Evolutionary conservation across 2,797 vertebrate species (phyloP), one percentile per base, ranked within the genome.

Genomic region (Acomys russatus): DNA sequence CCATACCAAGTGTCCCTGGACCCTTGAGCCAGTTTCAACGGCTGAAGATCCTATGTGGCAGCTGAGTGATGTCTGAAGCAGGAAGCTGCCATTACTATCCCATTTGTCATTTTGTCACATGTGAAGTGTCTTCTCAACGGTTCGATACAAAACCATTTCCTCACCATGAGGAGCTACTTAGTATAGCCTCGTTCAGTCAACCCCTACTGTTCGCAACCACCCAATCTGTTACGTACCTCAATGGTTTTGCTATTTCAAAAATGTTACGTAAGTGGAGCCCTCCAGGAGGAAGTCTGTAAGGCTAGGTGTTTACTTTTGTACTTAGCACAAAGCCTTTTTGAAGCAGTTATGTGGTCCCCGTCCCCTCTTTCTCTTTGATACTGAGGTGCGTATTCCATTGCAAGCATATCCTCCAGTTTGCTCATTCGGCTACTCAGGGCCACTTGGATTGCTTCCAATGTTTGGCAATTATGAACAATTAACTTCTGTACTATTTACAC

Each of bases 401-500:
- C 44, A 9, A 49, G 25, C 30, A 17, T 51, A 44, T 59, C 49
- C 64, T 78, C n/a, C 7, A 23, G 68, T 78, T 85, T 61, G 66
- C n/a, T 9, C 11, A 25, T 10, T 44, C 14, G 1, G 38, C 23
- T 77, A 9, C n/a, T 71, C 44, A 87, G 80, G 28, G 88, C 51
- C 35, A 20, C 61, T 54, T 92, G 79, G 70, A 66, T 76, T 59
- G 6, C n/a, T 87, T 92, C 76, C 6, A 71, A 0, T 59, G 17
- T 92, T 88, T 91, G 71, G 33, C 66, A 88, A 44, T 51, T n/a
- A 33, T 14, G 4, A 95, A 86, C 28, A 84, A 59, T 44, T 17
- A 89, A 4, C 73, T 79, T 82, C 84, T 87, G 23, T 70, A 83
- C 87, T 89, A 76, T 76, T 95, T 92, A 64, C 76, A 54, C 71